phyloP scores from a whole-genome alignment of 2,113 vertebrate genomes.

The Serilophus lunatus region DNA sequence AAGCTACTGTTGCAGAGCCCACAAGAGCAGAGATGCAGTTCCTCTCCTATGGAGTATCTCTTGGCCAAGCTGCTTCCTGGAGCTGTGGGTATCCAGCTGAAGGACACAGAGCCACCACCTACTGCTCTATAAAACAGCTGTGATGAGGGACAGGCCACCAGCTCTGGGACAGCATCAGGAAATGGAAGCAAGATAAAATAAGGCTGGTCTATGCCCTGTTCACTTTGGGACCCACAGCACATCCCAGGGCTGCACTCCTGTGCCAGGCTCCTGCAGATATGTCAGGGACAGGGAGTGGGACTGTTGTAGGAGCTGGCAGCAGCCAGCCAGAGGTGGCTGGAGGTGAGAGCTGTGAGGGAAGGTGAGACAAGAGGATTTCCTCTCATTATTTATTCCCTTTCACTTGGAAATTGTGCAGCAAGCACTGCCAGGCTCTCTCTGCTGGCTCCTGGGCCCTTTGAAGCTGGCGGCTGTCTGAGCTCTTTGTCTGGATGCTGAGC shows the following conservation, averaged over 20 bases:
- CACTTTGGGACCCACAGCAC: not conserved
- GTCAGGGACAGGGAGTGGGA: not conserved
- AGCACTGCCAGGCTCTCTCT: constrained; percentile 32
- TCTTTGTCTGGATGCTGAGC: not conserved
- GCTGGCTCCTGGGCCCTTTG: not conserved
- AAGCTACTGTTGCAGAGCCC: not conserved
- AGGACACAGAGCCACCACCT: not conserved
- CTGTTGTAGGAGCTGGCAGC: not conserved
- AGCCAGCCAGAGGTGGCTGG: not conserved
- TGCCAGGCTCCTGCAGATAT: not conserved
- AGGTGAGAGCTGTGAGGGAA: not conserved
- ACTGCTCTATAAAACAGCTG: not conserved
- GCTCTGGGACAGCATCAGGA: not conserved
- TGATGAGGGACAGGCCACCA: not conserved
- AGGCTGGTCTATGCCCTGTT: not conserved
- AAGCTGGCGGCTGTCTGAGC: not conserved
- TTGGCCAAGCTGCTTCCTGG: not conserved
- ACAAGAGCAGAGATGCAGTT: not conserved
- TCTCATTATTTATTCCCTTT: constrained; percentile 59
- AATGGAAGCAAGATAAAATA: not conserved
- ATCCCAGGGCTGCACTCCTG: too few species aligned
- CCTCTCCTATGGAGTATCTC: not conserved
- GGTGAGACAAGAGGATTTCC: constrained; percentile 46
- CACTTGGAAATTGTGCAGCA: not conserved
- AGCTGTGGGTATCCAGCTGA: not conserved